Evolutionary conservation across 2,797 vertebrate genomes (phyloP).

Genomic region (Sebastes elongatus): DNA sequence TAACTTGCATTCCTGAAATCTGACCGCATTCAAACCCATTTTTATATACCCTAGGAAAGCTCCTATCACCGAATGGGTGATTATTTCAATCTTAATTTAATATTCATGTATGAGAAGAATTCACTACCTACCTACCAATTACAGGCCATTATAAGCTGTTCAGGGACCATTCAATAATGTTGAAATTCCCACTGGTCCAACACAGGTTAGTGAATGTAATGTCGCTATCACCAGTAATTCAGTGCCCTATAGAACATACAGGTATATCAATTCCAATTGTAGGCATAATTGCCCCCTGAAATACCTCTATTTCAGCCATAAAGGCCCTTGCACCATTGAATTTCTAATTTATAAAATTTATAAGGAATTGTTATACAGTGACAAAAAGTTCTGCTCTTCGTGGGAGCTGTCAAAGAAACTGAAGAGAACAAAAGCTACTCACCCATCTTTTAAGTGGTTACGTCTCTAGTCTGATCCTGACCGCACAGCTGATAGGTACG

Average conservation of each 20-base stretch:
- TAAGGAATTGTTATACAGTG: neutral
- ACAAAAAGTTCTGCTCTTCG: neutral
- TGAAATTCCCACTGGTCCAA: neutral
- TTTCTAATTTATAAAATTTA: neutral
- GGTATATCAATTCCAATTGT: neutral
- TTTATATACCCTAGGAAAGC: neutral
- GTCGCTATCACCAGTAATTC: neutral
- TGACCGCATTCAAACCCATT: neutral
- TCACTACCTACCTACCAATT: neutral
- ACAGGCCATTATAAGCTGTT: neutral
- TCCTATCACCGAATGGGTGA: neutral
- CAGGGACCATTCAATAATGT: neutral
- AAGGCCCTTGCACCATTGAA: neutral
- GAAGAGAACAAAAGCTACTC: too few relatives aligned
- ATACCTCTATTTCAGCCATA: neutral
- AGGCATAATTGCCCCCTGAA: neutral
- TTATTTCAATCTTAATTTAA: neutral
- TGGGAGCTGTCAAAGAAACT: neutral
- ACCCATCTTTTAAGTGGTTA: too few relatives aligned
- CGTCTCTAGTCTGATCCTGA: too few relatives aligned
- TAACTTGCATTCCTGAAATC: neutral
- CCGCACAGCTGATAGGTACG: too few relatives aligned
- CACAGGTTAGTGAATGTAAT: neutral
- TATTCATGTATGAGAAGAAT: neutral
- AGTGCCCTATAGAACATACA: neutral